Evolutionary conservation across 2,888 invertebrate genomes (phyloP).

Genomic region (Drosophila mimetica): DNA sequence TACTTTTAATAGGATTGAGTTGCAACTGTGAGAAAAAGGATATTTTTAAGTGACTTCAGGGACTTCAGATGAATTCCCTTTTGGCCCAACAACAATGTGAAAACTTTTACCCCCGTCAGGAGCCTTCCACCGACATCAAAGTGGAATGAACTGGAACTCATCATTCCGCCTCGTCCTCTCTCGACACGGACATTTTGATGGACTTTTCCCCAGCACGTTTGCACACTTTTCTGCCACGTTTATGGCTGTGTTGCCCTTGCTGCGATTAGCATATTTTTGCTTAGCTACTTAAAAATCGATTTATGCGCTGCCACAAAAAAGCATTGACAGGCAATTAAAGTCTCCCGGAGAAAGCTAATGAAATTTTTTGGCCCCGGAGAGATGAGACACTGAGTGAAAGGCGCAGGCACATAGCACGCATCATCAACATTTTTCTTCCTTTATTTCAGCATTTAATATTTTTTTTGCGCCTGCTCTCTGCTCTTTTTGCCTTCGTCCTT

Average conservation of each 20-base stretch:
- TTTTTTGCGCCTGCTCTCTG: slow-evolving; percentile 31
- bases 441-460: slow-evolving; percentile 54
- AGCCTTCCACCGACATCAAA: slow-evolving; percentile 22
- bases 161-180: not conserved
- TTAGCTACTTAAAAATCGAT: slow-evolving; percentile 44
- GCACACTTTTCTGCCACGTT: slow-evolving; percentile 49
- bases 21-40: not conserved
- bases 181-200: slow-evolving; percentile 3
- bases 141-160: slow-evolving; percentile 15
- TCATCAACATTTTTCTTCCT: slow-evolving; percentile 46
- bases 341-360: slow-evolving; percentile 47
- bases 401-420: slow-evolving; percentile 32
- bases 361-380: slow-evolving; percentile 43
- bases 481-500: slow-evolving; percentile 35
- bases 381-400: not conserved
- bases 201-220: slow-evolving; percentile 39
- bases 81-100: not conserved
- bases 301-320: slow-evolving; percentile 44
- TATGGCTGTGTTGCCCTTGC: slow-evolving; percentile 18
- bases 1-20: not conserved
- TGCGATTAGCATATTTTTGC: slow-evolving; percentile 52
- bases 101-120: slow-evolving; percentile 9
- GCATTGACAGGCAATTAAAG: slow-evolving; percentile 60
- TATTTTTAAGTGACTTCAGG: not conserved
- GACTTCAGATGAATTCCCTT: not conserved